Evolutionary conservation across 2,888 invertebrate genomes (phyloP).

Genomic region (Eupithecia subfuscata): DNA sequence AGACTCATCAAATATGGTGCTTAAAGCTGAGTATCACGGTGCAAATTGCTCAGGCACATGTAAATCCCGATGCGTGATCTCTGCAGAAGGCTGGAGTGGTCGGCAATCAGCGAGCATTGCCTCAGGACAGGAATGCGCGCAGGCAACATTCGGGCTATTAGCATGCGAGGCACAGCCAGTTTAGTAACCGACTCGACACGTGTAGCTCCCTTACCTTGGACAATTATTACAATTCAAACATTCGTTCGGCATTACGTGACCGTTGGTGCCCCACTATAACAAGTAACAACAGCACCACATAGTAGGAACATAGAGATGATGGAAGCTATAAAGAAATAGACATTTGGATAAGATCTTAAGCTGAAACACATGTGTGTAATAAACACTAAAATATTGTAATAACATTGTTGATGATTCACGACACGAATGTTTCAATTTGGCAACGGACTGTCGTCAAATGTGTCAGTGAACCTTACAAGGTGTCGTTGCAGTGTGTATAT

Average conservation of each 20-base stretch:
- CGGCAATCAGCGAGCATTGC: slow-evolving; percentile 52
- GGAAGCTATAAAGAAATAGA: neutral
- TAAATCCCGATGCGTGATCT: slow-evolving; percentile 46
- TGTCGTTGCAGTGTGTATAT: slow-evolving; percentile 22
- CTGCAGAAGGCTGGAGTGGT: slow-evolving; percentile 40
- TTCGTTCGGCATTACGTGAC: slow-evolving; percentile 59
- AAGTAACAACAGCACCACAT: neutral
- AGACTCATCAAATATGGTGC: neutral
- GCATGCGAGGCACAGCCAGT: slow-evolving; percentile 69
- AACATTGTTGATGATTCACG: slow-evolving; percentile 37
- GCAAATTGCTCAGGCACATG: slow-evolving; percentile 46
- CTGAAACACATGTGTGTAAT: slow-evolving; percentile 7
- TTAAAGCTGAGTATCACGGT: slow-evolving; percentile 43
- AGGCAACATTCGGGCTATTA: slow-evolving; percentile 69
- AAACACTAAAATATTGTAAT: slow-evolving; percentile 8
- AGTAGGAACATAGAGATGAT: neutral
- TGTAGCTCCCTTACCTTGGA: slow-evolving; percentile 70
- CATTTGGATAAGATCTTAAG: neutral
- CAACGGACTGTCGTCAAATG: slow-evolving; percentile 47
- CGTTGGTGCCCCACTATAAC: slow-evolving; percentile 2
- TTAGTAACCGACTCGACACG: slow-evolving; percentile 74
- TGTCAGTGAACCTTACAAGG: slow-evolving; percentile 62
- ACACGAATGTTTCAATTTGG: slow-evolving; percentile 57
- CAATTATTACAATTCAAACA: slow-evolving; percentile 68
- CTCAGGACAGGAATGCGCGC: slow-evolving; percentile 70